Evolutionary conservation across 2,113 vertebrate species (phyloP).

Genomic region (Plectropomus leopardus): DNA sequence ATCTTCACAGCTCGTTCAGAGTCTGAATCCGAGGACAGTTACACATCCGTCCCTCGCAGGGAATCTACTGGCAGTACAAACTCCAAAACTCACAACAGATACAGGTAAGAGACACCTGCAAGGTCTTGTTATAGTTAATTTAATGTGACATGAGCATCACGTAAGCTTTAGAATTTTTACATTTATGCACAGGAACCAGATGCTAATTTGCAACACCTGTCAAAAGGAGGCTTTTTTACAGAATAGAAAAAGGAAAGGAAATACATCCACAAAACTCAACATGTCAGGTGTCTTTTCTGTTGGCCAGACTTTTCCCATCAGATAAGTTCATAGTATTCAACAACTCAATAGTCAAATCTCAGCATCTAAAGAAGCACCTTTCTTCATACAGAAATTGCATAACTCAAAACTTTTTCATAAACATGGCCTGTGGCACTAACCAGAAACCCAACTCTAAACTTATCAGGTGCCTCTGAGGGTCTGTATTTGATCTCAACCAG

Average conservation of each 20-base stretch:
- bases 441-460: slow-evolving; percentile 8
- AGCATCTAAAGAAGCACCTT: neutral
- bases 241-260: too few relatives aligned
- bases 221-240: too few relatives aligned
- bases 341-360: too few relatives aligned
- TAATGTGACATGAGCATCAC: too few relatives aligned
- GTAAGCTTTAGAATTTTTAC: too few relatives aligned
- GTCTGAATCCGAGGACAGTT: slow-evolving; percentile 82
- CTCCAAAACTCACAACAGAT: slow-evolving; percentile 39
- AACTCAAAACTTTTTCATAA: neutral
- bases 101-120: slow-evolving; percentile 68
- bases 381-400: neutral
- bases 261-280: neutral
- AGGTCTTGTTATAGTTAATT: too few relatives aligned
- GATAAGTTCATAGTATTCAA: too few relatives aligned
- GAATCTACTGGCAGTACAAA: slow-evolving; percentile 33
- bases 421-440: neutral
- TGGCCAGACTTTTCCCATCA: neutral
- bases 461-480: neutral
- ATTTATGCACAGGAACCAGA: too few relatives aligned
- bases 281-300: neutral
- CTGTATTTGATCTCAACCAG: neutral
- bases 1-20: slow-evolving; percentile 70
- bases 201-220: too few relatives aligned
- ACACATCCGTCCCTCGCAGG: slow-evolving; percentile 63